Evolutionary conservation across 2,113 vertebrate genomes (phyloP).

Genomic region (Burhinus oedicnemus): DNA sequence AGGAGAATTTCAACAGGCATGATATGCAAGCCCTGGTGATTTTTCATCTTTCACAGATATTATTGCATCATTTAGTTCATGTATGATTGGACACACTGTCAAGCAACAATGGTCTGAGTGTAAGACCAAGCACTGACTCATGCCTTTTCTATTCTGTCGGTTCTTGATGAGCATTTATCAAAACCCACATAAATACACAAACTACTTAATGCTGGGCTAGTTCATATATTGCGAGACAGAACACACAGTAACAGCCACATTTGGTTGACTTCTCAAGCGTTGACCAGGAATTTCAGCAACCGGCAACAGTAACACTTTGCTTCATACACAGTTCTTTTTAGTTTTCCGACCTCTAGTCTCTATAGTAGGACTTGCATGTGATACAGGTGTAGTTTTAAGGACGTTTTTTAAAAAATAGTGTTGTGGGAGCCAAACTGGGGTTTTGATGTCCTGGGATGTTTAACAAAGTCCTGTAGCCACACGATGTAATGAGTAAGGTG

Average conservation of each 20-base stretch:
- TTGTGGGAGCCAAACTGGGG: neutral
- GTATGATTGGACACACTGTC: neutral
- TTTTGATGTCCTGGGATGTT: neutral
- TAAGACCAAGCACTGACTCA: neutral
- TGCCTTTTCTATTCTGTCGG: neutral
- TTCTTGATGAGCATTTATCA: neutral
- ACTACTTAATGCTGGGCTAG: neutral
- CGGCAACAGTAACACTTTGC: neutral
- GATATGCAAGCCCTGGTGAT: neutral
- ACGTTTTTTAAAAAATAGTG: neutral
- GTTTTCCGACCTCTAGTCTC: neutral
- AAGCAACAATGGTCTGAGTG: neutral
- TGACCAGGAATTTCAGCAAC: neutral
- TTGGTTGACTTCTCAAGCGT: rapidly evolving
- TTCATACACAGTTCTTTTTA: neutral
- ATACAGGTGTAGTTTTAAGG: neutral
- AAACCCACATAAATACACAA: neutral
- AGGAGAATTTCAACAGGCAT: neutral
- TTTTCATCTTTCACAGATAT: neutral
- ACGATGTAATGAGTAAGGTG: neutral
- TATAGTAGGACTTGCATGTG: neutral
- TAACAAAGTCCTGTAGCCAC: neutral
- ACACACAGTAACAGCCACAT: neutral
- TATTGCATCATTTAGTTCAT: neutral
- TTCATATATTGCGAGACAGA: neutral